Base-by-base conservation (phyloP, 1,140 invertebrate species). In the Bombus haemorrhoidalis region DNA sequence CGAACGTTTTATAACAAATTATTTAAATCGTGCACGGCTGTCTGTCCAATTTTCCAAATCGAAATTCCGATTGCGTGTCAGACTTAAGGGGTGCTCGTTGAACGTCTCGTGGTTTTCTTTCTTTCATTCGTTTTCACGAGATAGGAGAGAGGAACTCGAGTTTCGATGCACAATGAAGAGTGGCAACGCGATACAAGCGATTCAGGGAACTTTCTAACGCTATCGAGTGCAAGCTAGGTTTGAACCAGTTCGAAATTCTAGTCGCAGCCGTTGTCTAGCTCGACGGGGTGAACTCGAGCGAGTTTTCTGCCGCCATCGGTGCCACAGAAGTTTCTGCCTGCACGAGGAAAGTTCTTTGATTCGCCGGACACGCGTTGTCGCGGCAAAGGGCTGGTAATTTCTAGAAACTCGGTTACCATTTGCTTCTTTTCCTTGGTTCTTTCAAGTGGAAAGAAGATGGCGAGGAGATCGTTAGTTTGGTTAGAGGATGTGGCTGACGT, bases 181-280 rank as follows among this genome's bases (percentile, higher is more conserved):
- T 15, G 18, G 59, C 41, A 41, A 82, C 32, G 43, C 53, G 62
- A 28, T 25, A 68, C 73, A 68, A 57, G 18, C 59, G 73, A 53
- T 59, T 75, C 22, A 18, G n/a, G 1, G 10, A 84, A 79, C 53
- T 84, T 84, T 57, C 59, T 39, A 79, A 79, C 66, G 76, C 66
- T 79, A 79, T 84, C 82, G 76, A 57, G 81, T 41, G 53, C 32
- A 62, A 41, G 71, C 41, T 34, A 53, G 66, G 83, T 80, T 85
- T 72, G 66, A 80, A 85, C 76, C 73, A 80, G 76, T 80, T 84
- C 5, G 72, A 25, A 76, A 76, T 39, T 78, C 75, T 66, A 39
- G n/a, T 32, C 59, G 59, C 22, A n/a, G 28, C 10, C 68, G 77
- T 85, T 85, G 83, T 80, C 68, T 72, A 72, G 80, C 76, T 32